Conservation (phyloP, 64 coral and sea anemone species). For the Dendronephthya gigantea region DNA sequence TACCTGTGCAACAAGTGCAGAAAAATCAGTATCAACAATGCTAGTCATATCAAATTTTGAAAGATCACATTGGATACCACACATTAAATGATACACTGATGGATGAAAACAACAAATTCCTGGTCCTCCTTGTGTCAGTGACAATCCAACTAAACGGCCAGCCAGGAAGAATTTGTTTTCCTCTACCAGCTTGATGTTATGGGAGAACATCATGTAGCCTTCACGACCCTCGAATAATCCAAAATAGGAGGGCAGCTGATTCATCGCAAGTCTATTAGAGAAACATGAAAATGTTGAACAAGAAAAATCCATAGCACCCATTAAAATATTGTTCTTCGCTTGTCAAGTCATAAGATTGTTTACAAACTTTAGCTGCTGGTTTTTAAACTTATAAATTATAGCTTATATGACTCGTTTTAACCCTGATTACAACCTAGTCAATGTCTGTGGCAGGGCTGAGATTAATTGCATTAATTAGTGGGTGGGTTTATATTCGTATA, state of each 20-base stretch:
- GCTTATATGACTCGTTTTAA: too few relatives aligned
- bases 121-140: not conserved
- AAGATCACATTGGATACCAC: not conserved
- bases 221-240: conserved; percentile 6
- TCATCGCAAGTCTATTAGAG: conserved; percentile 1
- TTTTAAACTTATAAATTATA: too few relatives aligned
- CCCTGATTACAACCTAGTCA: too few relatives aligned
- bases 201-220: not conserved
- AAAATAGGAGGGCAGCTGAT: not conserved
- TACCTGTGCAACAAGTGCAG: conserved; percentile 7
- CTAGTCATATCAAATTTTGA: not conserved
- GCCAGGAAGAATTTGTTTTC: not conserved
- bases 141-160: not conserved
- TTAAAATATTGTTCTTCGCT: too few relatives aligned
- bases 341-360: too few relatives aligned
- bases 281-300: too few relatives aligned
- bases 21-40: not conserved
- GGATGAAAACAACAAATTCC: conserved; percentile 3
- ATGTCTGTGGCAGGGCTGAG: too few relatives aligned
- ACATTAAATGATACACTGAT: conserved; percentile 1
- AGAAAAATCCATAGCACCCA: too few relatives aligned
- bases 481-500: too few relatives aligned
- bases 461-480: too few relatives aligned
- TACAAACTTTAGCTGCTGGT: too few relatives aligned
- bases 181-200: conserved; percentile 6